A percentile compares a stretch with the other conserved stretches of the same genome.
phyloP scores from a whole-genome alignment of 2,113 vertebrate species.

The Empidonax alnorum region DNA sequence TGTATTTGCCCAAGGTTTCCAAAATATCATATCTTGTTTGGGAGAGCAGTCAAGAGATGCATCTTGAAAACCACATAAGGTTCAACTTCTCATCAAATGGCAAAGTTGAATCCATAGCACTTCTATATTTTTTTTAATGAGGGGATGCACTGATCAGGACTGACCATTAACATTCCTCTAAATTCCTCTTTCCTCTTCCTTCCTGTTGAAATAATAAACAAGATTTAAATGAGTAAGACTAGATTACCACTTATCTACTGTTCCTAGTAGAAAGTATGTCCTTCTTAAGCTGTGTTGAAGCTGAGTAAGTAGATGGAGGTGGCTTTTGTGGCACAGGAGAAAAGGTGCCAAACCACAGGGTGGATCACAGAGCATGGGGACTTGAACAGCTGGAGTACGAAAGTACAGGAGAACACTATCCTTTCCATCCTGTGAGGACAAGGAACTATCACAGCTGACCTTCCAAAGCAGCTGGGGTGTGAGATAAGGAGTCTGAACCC shows the following conservation, averaged over 20 bases:
- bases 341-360: not conserved
- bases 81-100: not conserved
- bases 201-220: not conserved
- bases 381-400: not conserved
- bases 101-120: not conserved
- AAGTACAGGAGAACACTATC: not conserved
- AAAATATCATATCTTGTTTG: not conserved
- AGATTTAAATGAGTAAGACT: not conserved
- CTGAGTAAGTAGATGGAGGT: not conserved
- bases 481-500: not conserved
- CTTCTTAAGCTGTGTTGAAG: not conserved
- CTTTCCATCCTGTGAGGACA: not conserved
- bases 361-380: not conserved
- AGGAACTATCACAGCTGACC: not conserved
- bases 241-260: not conserved
- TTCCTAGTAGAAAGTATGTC: not conserved
- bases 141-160: not conserved
- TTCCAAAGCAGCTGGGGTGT: not conserved
- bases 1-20: not conserved
- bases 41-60: not conserved
- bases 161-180: not conserved
- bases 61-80: not conserved
- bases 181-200: not conserved
- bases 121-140: not conserved
- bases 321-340: not conserved